Evolutionary conservation across 2,888 invertebrate species (phyloP).

Genomic region (Andricus curvator): DNA sequence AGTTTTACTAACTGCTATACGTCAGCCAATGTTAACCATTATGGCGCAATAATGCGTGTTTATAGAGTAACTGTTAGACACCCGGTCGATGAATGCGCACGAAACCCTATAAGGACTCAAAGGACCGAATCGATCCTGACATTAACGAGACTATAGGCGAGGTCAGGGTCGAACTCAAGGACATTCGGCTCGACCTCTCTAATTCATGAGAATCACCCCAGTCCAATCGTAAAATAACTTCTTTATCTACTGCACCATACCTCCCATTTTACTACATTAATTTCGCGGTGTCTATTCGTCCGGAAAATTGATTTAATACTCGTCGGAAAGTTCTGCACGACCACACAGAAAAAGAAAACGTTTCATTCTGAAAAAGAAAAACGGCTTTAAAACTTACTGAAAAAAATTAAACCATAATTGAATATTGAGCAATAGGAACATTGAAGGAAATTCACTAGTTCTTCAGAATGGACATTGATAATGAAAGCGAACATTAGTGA

Average conservation of each 20-base stretch:
- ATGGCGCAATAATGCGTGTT: neutral
- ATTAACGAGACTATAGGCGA: constrained; percentile 56
- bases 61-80: neutral
- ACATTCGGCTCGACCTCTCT: constrained; percentile 51
- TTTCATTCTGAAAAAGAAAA: too few relatives aligned
- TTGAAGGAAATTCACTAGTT: too few relatives aligned
- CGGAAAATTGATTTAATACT: neutral
- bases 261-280: neutral
- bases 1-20: neutral
- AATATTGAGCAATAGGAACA: too few relatives aligned
- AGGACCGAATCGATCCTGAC: constrained; percentile 45
- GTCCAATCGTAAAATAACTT: neutral
- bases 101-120: constrained; percentile 36
- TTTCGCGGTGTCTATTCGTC: neutral
- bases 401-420: too few relatives aligned
- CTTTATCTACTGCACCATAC: neutral
- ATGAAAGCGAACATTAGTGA: too few relatives aligned
- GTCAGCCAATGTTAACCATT: neutral
- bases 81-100: neutral
- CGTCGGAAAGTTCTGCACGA: neutral
- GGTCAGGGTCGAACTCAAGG: constrained; percentile 63
- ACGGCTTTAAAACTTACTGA: too few relatives aligned
- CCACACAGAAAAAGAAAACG: too few relatives aligned
- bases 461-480: too few relatives aligned
- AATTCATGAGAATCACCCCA: neutral